A percentile compares a stretch with the other conserved stretches of the same genome.
Conservation (phyloP, 2,888 invertebrate species). For the Synergus japonicus region DNA sequence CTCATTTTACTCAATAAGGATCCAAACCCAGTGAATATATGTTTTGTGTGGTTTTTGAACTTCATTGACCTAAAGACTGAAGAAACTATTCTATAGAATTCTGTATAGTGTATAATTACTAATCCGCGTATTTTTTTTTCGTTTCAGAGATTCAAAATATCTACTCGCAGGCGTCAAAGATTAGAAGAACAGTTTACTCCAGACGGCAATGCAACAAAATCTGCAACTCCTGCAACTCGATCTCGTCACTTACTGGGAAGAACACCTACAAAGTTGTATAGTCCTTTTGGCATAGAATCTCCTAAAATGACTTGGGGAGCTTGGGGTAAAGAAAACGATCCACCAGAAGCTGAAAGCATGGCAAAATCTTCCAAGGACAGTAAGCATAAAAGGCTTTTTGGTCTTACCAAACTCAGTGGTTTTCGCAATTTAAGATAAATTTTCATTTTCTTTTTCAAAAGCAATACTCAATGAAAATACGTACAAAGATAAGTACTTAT, state of each 20-base stretch:
- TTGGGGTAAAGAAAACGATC: slow-evolving; percentile 78
- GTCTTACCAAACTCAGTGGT: slow-evolving; percentile 19
- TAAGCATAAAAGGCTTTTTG: slow-evolving; percentile 20
- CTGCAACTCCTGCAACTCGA: slow-evolving; percentile 77
- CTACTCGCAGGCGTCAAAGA: slow-evolving; percentile 79
- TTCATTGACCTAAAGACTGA: neutral
- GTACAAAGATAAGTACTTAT: neutral
- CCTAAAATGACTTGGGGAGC: slow-evolving; percentile 79
- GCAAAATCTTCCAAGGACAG: slow-evolving; percentile 13
- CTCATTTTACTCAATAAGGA: neutral
- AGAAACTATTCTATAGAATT: too few species aligned
- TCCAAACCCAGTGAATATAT: neutral
- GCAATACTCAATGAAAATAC: neutral
- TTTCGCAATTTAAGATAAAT: slow-evolving; percentile 27
- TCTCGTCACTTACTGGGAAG: slow-evolving; percentile 80
- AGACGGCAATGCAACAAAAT: slow-evolving; percentile 65
- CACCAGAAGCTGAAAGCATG: neutral
- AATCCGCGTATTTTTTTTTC: neutral
- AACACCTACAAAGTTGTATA: slow-evolving; percentile 87
- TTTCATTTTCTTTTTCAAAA: neutral
- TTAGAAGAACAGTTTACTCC: slow-evolving; percentile 79
- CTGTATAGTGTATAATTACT: neutral
- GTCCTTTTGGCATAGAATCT: slow-evolving; percentile 87
- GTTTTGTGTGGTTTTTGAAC: neutral
- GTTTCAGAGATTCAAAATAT: slow-evolving; percentile 79